phyloP scores from a whole-genome alignment of 2,888 invertebrate genomes.

The Pharmacophagus antenor region DNA sequence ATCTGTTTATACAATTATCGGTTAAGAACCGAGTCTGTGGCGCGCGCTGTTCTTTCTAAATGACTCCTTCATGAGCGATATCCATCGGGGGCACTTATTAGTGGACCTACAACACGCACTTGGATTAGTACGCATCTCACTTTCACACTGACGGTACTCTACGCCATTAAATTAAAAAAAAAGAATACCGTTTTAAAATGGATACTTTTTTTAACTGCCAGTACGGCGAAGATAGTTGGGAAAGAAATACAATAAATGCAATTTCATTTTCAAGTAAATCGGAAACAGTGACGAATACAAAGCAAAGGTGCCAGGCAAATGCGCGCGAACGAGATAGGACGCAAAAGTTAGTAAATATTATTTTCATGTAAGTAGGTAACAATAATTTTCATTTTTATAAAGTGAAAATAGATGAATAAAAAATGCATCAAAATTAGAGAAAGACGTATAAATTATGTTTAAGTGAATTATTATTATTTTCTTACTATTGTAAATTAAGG shows the following conservation, averaged over 20 bases:
- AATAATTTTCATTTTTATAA: too few relatives aligned
- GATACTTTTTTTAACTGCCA: slow-evolving; percentile 63
- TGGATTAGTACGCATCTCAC: slow-evolving; percentile 61
- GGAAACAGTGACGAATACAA: slow-evolving; percentile 62
- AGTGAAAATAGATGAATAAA: too few relatives aligned
- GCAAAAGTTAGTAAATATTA: slow-evolving; percentile 84
- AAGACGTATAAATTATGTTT: too few relatives aligned
- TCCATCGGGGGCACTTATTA: slow-evolving; percentile 70
- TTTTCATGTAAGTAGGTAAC: too few relatives aligned
- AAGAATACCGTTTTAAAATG: slow-evolving; percentile 42
- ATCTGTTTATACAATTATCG: slow-evolving; percentile 81
- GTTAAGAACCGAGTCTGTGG: slow-evolving; percentile 71
- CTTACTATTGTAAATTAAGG: too few relatives aligned
- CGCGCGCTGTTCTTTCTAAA: slow-evolving; percentile 79
- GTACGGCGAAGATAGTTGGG: slow-evolving; percentile 60
- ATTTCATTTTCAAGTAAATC: slow-evolving; percentile 47
- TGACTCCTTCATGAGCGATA: slow-evolving; percentile 75
- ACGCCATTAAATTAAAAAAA: slow-evolving; percentile 21
- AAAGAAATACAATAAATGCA: slow-evolving; percentile 51
- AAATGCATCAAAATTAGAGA: too few relatives aligned
- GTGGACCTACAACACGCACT: slow-evolving; percentile 52
- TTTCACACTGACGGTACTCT: slow-evolving; percentile 38
- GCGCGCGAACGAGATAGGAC: slow-evolving; percentile 91
- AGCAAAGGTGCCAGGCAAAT: slow-evolving; percentile 89
- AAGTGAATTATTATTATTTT: too few relatives aligned